Conservation (phyloP, 2,797 vertebrate species). For the Micromesistius poutassou region DNA sequence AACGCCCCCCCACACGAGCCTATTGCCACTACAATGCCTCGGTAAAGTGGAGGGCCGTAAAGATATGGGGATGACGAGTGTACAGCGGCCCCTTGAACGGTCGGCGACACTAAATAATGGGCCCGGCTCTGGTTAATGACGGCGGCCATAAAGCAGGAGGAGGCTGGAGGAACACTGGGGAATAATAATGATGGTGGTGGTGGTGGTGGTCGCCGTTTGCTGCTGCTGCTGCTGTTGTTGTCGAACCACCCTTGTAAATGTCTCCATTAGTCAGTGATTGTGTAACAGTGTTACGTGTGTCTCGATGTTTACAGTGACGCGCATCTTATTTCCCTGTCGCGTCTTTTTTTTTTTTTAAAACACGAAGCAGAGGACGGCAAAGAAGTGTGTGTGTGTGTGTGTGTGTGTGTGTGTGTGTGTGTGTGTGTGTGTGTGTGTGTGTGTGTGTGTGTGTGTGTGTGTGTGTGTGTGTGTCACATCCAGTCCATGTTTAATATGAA, state of each 20-base stretch:
- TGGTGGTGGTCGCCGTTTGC: too few relatives aligned
- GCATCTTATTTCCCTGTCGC: not conserved
- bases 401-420: too few relatives aligned
- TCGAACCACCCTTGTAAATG: not conserved
- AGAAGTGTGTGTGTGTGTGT: not conserved
- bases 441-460: too few relatives aligned
- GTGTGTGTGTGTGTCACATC: not conserved
- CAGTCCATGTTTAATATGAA: not conserved
- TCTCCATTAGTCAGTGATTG: not conserved
- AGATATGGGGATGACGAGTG: slow-evolving; percentile 16
- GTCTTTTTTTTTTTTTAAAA: not conserved
- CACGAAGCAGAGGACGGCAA: not conserved
- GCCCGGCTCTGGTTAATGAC: not conserved
- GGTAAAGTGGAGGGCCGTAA: slow-evolving; percentile 19
- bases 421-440: too few relatives aligned
- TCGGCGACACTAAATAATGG: slow-evolving; percentile 4
- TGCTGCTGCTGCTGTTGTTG: not conserved
- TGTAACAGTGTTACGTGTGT: not conserved
- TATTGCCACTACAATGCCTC: slow-evolving; percentile 17
- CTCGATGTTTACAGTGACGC: not conserved
- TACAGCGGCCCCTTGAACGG: slow-evolving; percentile 9
- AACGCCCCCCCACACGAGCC: slow-evolving; percentile 9
- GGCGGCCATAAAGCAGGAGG: not conserved
- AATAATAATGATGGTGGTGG: not conserved
- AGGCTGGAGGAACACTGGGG: slow-evolving; percentile 4